Evolutionary conservation across 2,888 invertebrate genomes (phyloP), one percentile per base, ranked within the genome.

Genomic region (Toxonevra muliebris): DNA sequence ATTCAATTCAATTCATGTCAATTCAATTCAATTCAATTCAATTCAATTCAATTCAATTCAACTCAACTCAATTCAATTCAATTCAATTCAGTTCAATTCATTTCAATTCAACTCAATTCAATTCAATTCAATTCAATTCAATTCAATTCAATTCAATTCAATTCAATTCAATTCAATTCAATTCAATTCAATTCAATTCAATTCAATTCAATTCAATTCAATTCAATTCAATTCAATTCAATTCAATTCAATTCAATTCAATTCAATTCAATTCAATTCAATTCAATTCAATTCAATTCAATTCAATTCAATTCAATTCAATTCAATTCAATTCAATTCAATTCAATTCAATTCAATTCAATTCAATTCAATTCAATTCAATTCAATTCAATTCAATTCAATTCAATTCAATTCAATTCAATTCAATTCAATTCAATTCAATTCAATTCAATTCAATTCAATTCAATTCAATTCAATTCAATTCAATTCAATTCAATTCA

Each of bases 91-190:
- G n/a, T n/a, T n/a, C n/a, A n/a, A n/a, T 54, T 54, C 54, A 54
- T 54, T 54, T n/a, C n/a, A 19, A 13, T 54, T 54, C 54, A 54
- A 10, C n/a, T 54, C 15, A n/a, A 11, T n/a, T 54, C n/a, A 19
- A 10, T 19, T n/a, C n/a, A 19, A 11, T 54, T 54, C 19, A 54
- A 11, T 15, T 54, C 11, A 54, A 13, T 54, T 54, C 54, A 54
- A 11, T 54, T 19, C 11, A 19, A 11, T 54, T 54, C 15, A 54
- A 13, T 54, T 54, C 11, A 54, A 13, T n/a, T 54, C 54, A 54
- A 13, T n/a, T 54, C n/a, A 54, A 11, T 54, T 19, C n/a, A 54
- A 10, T 54, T 19, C 11, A 54, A 11, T 45, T 45, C 12, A 45
- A 11, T 45, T 45, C 12, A 45, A 11, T 45, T 45, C 12, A 45